Conservation (phyloP, 2,113 vertebrate genomes). For the Fregetta grallaria region DNA sequence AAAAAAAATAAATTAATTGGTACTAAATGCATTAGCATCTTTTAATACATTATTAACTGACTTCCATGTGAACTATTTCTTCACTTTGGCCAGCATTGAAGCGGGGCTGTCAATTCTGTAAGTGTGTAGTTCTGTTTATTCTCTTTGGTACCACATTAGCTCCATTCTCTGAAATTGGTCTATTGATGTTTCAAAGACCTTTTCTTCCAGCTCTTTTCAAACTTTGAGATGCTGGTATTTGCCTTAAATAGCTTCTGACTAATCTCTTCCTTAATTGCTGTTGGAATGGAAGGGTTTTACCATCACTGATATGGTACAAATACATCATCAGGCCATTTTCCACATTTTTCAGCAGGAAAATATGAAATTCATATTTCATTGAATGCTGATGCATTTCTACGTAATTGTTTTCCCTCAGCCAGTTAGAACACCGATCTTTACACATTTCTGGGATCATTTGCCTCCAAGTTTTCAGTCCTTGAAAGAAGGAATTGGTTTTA, state of each 20-base stretch:
- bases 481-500: not conserved
- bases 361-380: not conserved
- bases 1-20: not conserved
- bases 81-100: not conserved
- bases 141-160: not conserved
- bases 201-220: not conserved
- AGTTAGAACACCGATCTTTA: not conserved
- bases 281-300: not conserved
- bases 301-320: not conserved
- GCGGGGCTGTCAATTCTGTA: not conserved
- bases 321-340: not conserved
- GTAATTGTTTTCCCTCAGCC: not conserved
- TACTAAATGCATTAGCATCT: not conserved
- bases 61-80: not conserved
- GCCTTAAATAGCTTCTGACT: not conserved
- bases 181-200: not conserved
- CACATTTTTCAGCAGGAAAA: not conserved
- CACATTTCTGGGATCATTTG: not conserved
- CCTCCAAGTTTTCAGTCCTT: not conserved
- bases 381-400: not conserved
- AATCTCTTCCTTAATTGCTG: not conserved
- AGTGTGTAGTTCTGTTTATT: not conserved
- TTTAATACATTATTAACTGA: not conserved
- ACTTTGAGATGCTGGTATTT: not conserved
- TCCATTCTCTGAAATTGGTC: not conserved